Base-by-base conservation (phyloP, 2,888 invertebrate genomes). In the Andrena bicolor region DNA sequence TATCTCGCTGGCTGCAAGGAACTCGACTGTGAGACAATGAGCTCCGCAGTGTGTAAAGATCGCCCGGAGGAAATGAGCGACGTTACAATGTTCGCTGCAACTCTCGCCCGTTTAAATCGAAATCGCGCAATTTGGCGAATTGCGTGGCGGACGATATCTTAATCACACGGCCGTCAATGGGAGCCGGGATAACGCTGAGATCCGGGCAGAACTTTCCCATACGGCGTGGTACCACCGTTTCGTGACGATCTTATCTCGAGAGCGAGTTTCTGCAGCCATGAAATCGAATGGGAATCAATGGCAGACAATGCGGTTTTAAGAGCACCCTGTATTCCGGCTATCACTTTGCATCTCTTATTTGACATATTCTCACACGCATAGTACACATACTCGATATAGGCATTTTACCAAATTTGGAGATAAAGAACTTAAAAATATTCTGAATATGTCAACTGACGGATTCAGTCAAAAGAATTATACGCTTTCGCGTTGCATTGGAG, bases 211-310 rank as follows among this genome's bases (percentile, higher is more conserved):
- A 20, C 61, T 75, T 76, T 80, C 80, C 75, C 41, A 73, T 72
- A 53, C 68, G 23, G 51, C 58, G n/a, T 49, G 26, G 81, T 51
- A 80, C 58, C 66, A 32, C 72, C 49, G 26, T 66, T 65, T 74
- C 78, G 60, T 64, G 75, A 69, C 70, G 76, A 80, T 75, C 66
- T 75, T 75, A 82, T 82, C 80, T 49, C 4, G 20, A 2, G 53
- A 66, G 71, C 82, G 63, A 68, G 80, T 58, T 71, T 16, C 71
- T 71, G 74, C 70, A 56, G 66, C 70, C 70, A 79, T 80, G 80
- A 80, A 80, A 80, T 82, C 71, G 74, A 82, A 82, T 60, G 64
- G 80, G 58, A 35, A 74, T 82, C 79, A 65, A 79, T 79, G 80
- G 66, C 70, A 75, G 70, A 75, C 80, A 82, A 82, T 80, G 63